phyloP scores from a whole-genome alignment of 2,797 vertebrate genomes.

The Premnoplex brunnescens region DNA sequence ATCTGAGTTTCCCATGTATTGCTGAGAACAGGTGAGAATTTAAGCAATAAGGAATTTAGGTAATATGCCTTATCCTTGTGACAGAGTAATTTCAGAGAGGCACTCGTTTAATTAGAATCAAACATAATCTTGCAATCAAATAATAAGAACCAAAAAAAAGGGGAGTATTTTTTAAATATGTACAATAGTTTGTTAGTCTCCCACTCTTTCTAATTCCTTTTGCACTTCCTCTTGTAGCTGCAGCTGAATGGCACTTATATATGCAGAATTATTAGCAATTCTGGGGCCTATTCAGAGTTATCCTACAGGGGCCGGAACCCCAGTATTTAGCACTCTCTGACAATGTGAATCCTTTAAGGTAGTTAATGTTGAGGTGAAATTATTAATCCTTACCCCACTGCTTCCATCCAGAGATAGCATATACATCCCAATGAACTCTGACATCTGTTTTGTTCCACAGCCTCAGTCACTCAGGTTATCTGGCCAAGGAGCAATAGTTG shows the following conservation, averaged over 20 bases:
- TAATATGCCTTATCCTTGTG: background rate
- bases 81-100: background rate
- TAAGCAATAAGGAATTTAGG: background rate
- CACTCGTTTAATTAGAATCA: constrained; percentile 14
- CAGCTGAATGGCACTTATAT: background rate
- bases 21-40: background rate
- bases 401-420: background rate
- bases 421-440: background rate
- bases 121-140: constrained; percentile 3
- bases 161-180: background rate
- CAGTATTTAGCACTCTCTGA: background rate
- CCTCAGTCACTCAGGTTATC: background rate
- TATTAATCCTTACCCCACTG: background rate
- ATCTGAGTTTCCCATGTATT: background rate
- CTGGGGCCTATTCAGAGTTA: background rate
- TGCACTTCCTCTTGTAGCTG: background rate
- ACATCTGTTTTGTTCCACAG: background rate
- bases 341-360: background rate
- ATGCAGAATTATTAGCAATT: background rate
- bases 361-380: background rate
- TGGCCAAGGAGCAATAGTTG: background rate
- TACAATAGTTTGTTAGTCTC: constrained; percentile 1
- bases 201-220: background rate
- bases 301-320: background rate
- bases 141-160: background rate